Evolutionary conservation across 2,113 vertebrate species (phyloP), one percentile per base, ranked within the genome.

Genomic region (Phaethornis superciliosus): DNA sequence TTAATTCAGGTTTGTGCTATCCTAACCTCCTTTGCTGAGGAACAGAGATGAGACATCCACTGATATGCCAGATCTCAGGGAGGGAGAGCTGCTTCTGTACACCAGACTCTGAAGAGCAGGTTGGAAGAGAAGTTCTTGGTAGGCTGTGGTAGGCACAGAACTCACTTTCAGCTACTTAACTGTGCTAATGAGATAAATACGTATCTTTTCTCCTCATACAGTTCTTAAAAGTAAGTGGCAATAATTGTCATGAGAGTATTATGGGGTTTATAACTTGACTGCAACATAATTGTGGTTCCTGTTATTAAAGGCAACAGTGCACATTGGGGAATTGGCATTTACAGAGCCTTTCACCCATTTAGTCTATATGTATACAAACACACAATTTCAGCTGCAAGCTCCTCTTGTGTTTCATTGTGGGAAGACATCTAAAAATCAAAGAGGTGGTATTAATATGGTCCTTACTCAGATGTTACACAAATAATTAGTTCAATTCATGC

Each of bases 401-500:
- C n/a, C 26, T 46, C 69, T 85, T 51, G 21, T 52, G 24, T 77
- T 82, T 92, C 62, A 85, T 63, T 63, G 52, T 24, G 46, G 16
- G 22, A 83, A 74, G 30, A 90, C 44, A 88, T 81, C 42, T 54
- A 14, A 51, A 71, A 52, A 26, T 15, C 67, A 72, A 65, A 89
- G 17, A 62, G 22, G 58, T 79, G 67, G 33, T 89, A 86, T 79
- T 94, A 89, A 85, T 80, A 26, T 63, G 54, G 22, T 32, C 68
- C 32, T 85, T 67, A 51, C 55, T 85, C 70, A 67, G 51, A 72
- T 33, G 64, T 82, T 77, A 77, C 11, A 64, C 67, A 91, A 79
- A 87, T 91, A 76, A 94, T 74, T 51, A 59, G n/a, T 46, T 89
- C 24, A 15, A 70, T 95, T 94, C 64, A 52, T 78, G 82, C 85